Percentiles rank a stretch among this genome's conserved stretches.
phyloP scores from a whole-genome alignment of 1,140 invertebrate genomes.

The Drosophila kikkawai region DNA sequence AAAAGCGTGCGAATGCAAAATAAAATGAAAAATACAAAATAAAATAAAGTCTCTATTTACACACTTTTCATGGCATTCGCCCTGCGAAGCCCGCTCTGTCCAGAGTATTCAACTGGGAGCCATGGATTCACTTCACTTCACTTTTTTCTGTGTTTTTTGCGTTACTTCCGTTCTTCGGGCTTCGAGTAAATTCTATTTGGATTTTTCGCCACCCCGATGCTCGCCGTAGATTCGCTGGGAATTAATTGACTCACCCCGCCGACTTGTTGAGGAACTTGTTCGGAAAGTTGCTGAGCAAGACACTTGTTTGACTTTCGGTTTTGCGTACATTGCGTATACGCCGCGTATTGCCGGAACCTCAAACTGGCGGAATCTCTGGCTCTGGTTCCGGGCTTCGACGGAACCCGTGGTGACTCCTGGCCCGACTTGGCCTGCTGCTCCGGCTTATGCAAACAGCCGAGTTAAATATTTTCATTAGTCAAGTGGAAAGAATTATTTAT shows the following conservation, averaged over 20 bases:
- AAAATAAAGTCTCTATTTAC: constrained; percentile 82
- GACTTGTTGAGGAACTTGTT: constrained; percentile 66
- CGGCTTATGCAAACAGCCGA: constrained; percentile 66
- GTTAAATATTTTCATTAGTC: constrained; percentile 80
- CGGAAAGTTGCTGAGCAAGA: constrained; percentile 50
- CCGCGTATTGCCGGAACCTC: constrained; percentile 52
- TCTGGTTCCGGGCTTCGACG: constrained; percentile 15
- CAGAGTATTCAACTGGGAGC: constrained; percentile 64
- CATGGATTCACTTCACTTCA: constrained; percentile 59
- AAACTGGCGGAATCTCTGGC: constrained; percentile 19
- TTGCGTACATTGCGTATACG: constrained; percentile 64
- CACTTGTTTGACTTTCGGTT: constrained; percentile 65
- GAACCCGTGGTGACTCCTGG: background rate
- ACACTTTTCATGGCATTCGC: constrained; percentile 66
- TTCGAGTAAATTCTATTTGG: constrained; percentile 49
- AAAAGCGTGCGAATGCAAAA: constrained; percentile 36
- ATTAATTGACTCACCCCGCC: constrained; percentile 75
- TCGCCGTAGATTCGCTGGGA: constrained; percentile 65
- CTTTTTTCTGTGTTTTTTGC: constrained; percentile 2
- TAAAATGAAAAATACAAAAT: constrained; percentile 61
- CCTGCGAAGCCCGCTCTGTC: background rate
- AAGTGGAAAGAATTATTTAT: constrained; percentile 77
- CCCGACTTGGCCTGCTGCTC: background rate
- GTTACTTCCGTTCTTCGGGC: constrained; percentile 17
- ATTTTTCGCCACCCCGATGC: constrained; percentile 23